A percentile compares a stretch with the other conserved stretches of the same genome.
Evolutionary conservation across 2,113 vertebrate species (phyloP).

Genomic region (Atractosteus spatula): DNA sequence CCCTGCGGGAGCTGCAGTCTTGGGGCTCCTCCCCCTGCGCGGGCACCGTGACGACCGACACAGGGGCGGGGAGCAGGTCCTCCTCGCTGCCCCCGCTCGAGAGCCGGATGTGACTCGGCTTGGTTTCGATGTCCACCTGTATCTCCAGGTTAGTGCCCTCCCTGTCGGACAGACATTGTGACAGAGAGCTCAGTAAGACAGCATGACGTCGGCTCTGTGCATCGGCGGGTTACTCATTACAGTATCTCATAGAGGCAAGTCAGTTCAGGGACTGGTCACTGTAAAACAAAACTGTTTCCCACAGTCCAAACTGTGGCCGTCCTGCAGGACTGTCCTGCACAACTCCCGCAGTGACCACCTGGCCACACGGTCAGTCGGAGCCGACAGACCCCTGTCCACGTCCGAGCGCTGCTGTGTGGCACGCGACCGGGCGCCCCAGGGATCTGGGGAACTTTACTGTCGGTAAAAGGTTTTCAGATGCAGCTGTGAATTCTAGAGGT

Average conservation of each 20-base stretch:
- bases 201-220: background rate
- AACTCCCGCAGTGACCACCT: too few species aligned
- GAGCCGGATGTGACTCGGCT: slow-evolving; percentile 92
- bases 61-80: slow-evolving; percentile 77
- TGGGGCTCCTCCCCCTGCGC: slow-evolving; percentile 64
- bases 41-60: slow-evolving; percentile 46
- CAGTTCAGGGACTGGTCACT: too few species aligned
- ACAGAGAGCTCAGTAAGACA: background rate
- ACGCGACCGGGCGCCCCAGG: background rate
- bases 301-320: too few species aligned
- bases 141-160: slow-evolving; percentile 97
- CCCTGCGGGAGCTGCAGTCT: slow-evolving; percentile 70
- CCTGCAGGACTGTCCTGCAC: too few species aligned
- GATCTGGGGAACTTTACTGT: background rate
- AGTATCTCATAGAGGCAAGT: too few species aligned
- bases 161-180: slow-evolving; percentile 54
- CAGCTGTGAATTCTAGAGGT: too few species aligned
- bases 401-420: too few species aligned
- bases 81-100: slow-evolving; percentile 84
- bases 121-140: slow-evolving; percentile 98
- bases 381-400: too few species aligned
- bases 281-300: too few species aligned
- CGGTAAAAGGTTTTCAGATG: too few species aligned
- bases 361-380: too few species aligned
- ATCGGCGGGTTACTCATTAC: too few species aligned